Base-by-base conservation (phyloP, 1,140 invertebrate genomes). In the Drosophila gunungcola region DNA sequence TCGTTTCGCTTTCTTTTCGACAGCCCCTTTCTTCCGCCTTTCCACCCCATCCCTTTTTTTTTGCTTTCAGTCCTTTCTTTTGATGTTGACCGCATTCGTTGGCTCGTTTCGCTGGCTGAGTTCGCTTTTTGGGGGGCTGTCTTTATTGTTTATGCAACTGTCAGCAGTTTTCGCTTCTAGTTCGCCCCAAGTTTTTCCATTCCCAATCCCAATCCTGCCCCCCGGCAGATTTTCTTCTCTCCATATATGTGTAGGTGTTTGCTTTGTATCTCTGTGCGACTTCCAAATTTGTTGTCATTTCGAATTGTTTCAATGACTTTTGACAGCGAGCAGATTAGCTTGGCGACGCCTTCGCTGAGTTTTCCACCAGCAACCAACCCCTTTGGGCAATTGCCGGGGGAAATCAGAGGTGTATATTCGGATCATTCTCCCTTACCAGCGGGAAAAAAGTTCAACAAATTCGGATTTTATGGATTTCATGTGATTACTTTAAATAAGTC, bases 111-210 rank as follows among this genome's bases (percentile, higher is more conserved):
- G 61, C 70, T 65, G 54, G 48, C 45, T 75, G 74, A 52, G 41
- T 49, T 57, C 63, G 39, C 56, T 81, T 74, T 67, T 76, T 69
- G 62, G 57, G 51, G 36, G 43, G 39, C 70, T 74, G 67, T 78
- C 60, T 80, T 88, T 86, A 86, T 86, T 86, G 83, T 86, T 86
- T 86, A 88, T 86, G 83, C 83, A 86, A 86, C 83, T 86, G 83
- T 86, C 83, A 86, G 83, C 83, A 86, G 84, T 86, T 83, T 88
- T 89, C 72, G 58, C 55, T 58, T 36, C 45, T 68, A 81, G 72
- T 62, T 41, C 42, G 34, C 43, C 12, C 36, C 51, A 76, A 73
- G 74, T 79, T 86, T 79, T 64, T 65, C 60, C 48, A 13, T 27
- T 21, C 43, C 43, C 48, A 13, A 34, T 21, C 43, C 43, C 12